Evolutionary conservation across 2,113 vertebrate species (phyloP).

Genomic region (Oenanthe oenanthe): DNA sequence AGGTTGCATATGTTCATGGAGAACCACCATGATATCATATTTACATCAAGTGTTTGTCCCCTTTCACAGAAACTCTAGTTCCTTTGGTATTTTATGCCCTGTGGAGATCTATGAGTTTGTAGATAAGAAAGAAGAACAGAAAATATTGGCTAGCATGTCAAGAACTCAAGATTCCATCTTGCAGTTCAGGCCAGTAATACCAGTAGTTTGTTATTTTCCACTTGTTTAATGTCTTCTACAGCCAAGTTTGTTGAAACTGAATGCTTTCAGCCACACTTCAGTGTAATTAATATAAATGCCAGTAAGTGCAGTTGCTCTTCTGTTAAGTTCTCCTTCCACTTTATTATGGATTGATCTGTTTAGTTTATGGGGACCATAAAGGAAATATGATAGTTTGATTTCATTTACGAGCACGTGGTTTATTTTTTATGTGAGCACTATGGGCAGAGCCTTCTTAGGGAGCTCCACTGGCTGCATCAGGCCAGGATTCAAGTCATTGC

Average conservation of each 20-base stretch:
- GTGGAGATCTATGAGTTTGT: neutral
- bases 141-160: neutral
- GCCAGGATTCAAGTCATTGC: neutral
- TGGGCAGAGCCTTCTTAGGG: neutral
- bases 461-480: neutral
- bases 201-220: neutral
- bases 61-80: neutral
- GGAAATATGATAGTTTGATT: neutral
- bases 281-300: neutral
- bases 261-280: neutral
- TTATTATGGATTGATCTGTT: slow-evolving; percentile 27
- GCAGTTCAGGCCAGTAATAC: neutral
- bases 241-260: neutral
- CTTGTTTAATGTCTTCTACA: neutral
- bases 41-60: rapidly evolving
- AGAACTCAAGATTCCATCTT: neutral
- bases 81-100: neutral
- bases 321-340: neutral
- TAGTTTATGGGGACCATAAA: slow-evolving; percentile 14
- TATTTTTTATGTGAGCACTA: neutral
- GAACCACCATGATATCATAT: rapidly evolving
- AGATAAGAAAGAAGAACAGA: neutral
- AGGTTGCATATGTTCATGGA: neutral
- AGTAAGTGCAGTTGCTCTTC: neutral
- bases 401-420: neutral